Conservation (phyloP, 1,140 invertebrate species). For the Cylas formicarius region DNA sequence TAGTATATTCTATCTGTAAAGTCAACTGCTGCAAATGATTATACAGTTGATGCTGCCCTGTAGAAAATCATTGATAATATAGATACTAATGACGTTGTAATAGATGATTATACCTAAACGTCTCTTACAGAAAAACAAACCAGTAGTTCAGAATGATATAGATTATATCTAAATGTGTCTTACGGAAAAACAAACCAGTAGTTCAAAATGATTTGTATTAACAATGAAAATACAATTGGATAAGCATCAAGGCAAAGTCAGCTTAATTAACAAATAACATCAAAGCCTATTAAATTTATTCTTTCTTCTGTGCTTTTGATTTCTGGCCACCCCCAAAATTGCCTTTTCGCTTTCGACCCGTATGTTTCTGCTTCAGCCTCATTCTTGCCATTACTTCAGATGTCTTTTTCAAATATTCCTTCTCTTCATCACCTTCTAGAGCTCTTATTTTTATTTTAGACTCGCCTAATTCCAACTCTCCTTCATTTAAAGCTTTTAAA, state of each 20-base stretch:
- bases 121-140: too few species aligned
- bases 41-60: too few species aligned
- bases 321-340: constrained; percentile 28
- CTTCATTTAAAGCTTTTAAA: constrained; percentile 56
- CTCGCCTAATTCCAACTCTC: constrained; percentile 48
- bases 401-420: constrained; percentile 56
- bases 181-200: too few species aligned
- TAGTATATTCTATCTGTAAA: too few species aligned
- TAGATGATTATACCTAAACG: too few species aligned
- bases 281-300: constrained; percentile 23
- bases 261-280: constrained; percentile 2
- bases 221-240: constrained; percentile 7
- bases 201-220: too few species aligned
- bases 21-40: too few species aligned
- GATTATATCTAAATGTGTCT: too few species aligned
- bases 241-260: neutral
- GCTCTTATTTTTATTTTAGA: constrained; percentile 51
- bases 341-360: constrained; percentile 38
- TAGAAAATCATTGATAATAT: too few species aligned
- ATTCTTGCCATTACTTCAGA: constrained; percentile 53
- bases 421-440: constrained; percentile 63
- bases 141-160: too few species aligned
- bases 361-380: constrained; percentile 42
- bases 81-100: too few species aligned
- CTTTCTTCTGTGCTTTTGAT: constrained; percentile 21